These are phyloP conservation scores for Eubucco bourcierii DNA, from an alignment of 2,113 vertebrate genomes.

Conservation along the genomic window DNA sequence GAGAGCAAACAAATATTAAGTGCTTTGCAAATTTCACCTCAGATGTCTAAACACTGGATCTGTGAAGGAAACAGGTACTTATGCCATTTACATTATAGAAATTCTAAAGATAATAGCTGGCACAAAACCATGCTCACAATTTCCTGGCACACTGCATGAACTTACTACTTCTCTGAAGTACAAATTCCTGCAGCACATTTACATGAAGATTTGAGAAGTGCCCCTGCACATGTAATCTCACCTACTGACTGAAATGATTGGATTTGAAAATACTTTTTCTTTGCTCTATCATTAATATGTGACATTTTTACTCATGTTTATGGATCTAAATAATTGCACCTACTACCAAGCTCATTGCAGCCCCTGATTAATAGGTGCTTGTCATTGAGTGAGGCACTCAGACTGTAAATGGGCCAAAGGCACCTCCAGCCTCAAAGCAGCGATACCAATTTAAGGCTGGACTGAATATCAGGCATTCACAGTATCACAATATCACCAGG, in stretches of 20 bases:
- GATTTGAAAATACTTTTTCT: not conserved
- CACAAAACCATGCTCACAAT: not conserved
- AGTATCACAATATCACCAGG: too few relatives aligned
- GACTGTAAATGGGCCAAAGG: not conserved
- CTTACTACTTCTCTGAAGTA: not conserved
- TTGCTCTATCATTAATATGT: not conserved
- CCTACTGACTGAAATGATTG: not conserved
- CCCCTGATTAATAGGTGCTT: not conserved
- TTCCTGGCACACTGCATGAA: not conserved
- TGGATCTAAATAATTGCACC: not conserved
- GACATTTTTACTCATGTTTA: not conserved
- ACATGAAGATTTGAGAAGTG: not conserved
- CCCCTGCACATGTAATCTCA: not conserved
- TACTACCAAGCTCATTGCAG: not conserved
- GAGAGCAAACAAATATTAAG: not conserved
- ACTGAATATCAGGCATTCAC: not conserved
- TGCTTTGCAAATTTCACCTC: not conserved
- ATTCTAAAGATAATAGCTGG: not conserved
- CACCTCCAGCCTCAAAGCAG: not conserved
- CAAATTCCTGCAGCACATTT: not conserved
- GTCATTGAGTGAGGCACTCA: not conserved
- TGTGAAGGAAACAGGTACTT: not conserved
- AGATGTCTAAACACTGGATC: not conserved
- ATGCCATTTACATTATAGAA: not conserved
- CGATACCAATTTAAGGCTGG: not conserved